Evolutionary conservation across 2,888 invertebrate species (phyloP), one percentile per base, ranked within the genome.

Genomic region (Spialia ferax): DNA sequence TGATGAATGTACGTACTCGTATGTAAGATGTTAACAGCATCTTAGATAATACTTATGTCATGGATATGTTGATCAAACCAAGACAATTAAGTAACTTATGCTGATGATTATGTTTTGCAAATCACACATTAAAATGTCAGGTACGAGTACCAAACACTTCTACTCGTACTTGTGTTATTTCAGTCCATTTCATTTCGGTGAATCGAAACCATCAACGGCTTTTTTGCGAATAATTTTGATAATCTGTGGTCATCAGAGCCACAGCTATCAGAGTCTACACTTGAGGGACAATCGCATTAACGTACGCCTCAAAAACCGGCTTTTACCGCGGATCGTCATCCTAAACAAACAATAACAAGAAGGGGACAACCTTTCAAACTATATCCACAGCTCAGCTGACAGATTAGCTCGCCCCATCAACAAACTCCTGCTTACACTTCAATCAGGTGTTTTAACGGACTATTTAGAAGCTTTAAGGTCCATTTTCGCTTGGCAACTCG

Each of bases 271-370:
- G 66, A 54, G 59, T 26, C 54, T 29, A 70, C 84, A 85, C 86
- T 87, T 83, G 83, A 79, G 79, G 79, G 81, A 88, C 88, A 92
- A 93, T 93, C 93, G 89, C 86, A 91, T 93, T 91, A 91, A 78
- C 75, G 77, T 86, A 89, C 86, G 91, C 90, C 86, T 91, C 92
- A 88, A 88, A 92, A 90, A 89, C 86, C 82, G 80, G 86, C 85
- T 89, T 89, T 85, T 81, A 85, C 90, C 85, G 82, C 88, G 85
- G 89, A 88, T 88, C 83, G 86, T 85, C 86, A 86, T 91, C 93
- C 93, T 93, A 93, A 93, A 93, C 89, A 93, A 93, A 93, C 93
- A 93, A 93, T 92, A 91, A 91, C 88, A 89, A 79, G 82, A 72
- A 82, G 84, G 88, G 56, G 88, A 87, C 83, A 83, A 80, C 91